phyloP scores from a whole-genome alignment of 2,797 vertebrate species.

The Erpetoichthys calabaricus region DNA sequence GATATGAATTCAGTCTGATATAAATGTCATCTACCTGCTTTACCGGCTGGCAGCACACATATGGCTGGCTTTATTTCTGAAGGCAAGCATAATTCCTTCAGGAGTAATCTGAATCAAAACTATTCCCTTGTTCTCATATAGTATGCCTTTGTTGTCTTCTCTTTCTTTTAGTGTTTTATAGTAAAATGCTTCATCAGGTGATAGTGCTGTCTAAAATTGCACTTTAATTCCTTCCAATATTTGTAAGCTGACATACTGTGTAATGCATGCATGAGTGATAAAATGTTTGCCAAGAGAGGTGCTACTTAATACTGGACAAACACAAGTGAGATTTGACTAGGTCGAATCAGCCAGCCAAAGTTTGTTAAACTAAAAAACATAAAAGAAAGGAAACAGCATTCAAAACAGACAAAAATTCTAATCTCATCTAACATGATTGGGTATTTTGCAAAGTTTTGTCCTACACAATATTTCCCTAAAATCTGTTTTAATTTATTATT shows the following conservation, averaged over 20 bases:
- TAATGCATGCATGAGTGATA: background rate
- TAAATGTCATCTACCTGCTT: constrained; percentile 27
- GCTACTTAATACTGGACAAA: no score
- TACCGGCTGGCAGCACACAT: constrained; percentile 26
- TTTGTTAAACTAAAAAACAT: no score
- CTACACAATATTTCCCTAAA: no score
- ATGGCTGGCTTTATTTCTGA: constrained; percentile 31
- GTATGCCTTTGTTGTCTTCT: constrained; percentile 8
- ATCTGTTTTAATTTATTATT: no score
- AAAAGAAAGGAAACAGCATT: no score
- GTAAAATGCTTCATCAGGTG: constrained; percentile 32
- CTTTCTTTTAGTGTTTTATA: constrained; percentile 13
- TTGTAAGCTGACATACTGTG: constrained; percentile 9
- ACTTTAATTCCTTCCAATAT: constrained; percentile 22
- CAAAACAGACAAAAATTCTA: no score
- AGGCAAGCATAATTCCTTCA: constrained; percentile 22
- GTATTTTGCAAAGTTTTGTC: no score
- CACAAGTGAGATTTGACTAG: no score
- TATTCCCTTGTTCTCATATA: constrained; percentile 17
- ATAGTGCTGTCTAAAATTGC: constrained; percentile 22
- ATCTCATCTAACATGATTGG: no score
- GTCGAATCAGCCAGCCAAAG: no score
- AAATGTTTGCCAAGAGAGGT: background rate
- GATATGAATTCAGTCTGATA: constrained; percentile 39
- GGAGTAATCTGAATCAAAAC: constrained; percentile 25